phyloP scores from a whole-genome alignment of 2,113 vertebrate species.

The Lepisosteus oculatus region DNA sequence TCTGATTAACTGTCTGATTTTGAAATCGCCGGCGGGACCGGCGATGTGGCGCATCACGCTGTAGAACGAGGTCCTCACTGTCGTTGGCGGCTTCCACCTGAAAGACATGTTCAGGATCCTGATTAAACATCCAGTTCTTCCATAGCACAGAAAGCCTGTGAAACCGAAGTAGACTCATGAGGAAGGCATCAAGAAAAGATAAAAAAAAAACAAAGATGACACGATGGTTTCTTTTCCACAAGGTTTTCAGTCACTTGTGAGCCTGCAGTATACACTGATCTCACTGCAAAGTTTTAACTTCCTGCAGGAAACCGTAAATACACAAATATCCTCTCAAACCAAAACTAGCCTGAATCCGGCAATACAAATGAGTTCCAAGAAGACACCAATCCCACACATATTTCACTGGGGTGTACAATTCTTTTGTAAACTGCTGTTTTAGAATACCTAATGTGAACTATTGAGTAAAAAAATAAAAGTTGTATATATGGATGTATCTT shows the following conservation, averaged over 20 bases:
- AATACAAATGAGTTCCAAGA: conserved; percentile 34
- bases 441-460: too few relatives aligned
- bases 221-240: neutral
- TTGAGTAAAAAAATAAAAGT: too few relatives aligned
- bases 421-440: too few relatives aligned
- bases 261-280: neutral
- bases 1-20: conserved; percentile 71
- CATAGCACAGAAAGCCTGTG: conserved; percentile 74
- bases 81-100: conserved; percentile 94
- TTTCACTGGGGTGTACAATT: too few relatives aligned
- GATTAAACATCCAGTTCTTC: conserved; percentile 89
- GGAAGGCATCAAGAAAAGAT: conserved; percentile 31
- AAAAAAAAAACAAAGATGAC: conserved; percentile 20
- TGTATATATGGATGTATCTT: too few relatives aligned
- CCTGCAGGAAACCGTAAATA: conserved; percentile 76
- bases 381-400: neutral
- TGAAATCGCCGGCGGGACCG: conserved; percentile 80
- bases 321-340: conserved; percentile 53
- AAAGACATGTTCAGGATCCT: conserved; percentile 74
- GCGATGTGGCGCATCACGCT: conserved; percentile 75
- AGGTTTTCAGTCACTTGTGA: too few relatives aligned
- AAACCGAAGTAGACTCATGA: conserved; percentile 74
- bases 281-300: conserved; percentile 50
- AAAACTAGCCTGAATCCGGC: conserved; percentile 41
- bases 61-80: conserved; percentile 75